Conservation (phyloP, 2,113 vertebrate species). For the Gallinago paraguaiae region DNA sequence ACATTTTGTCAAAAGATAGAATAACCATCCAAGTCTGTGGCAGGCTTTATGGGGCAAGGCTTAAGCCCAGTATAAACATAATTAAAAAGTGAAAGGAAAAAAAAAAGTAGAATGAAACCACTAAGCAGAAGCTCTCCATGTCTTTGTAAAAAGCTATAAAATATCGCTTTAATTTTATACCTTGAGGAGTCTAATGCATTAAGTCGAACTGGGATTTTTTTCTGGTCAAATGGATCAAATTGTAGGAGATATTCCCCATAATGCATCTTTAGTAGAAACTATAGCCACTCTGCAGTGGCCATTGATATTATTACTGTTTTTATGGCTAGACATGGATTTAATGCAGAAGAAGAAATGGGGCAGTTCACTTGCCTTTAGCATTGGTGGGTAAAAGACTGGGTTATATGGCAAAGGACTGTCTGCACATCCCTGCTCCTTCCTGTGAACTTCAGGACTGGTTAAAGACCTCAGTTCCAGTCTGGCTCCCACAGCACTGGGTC, state of each 20-base stretch:
- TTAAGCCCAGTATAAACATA: slow-evolving; percentile 19
- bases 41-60: background rate
- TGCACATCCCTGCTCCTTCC: background rate
- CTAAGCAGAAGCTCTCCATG: background rate
- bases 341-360: background rate
- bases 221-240: background rate
- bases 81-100: slow-evolving; percentile 3
- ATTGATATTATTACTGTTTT: background rate
- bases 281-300: background rate
- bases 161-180: background rate
- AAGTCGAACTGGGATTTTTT: background rate
- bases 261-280: background rate
- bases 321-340: background rate
- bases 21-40: slow-evolving; percentile 4
- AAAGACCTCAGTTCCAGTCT: background rate
- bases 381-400: background rate
- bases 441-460: background rate
- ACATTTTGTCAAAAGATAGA: background rate
- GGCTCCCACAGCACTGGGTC: background rate
- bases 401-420: background rate
- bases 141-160: background rate
- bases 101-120: background rate
- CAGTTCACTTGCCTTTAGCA: background rate
- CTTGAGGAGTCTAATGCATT: background rate
- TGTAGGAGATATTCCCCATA: background rate